Evolutionary conservation across 1,140 invertebrate genomes (phyloP).

Genomic region (Brachionus paranguensis): DNA sequence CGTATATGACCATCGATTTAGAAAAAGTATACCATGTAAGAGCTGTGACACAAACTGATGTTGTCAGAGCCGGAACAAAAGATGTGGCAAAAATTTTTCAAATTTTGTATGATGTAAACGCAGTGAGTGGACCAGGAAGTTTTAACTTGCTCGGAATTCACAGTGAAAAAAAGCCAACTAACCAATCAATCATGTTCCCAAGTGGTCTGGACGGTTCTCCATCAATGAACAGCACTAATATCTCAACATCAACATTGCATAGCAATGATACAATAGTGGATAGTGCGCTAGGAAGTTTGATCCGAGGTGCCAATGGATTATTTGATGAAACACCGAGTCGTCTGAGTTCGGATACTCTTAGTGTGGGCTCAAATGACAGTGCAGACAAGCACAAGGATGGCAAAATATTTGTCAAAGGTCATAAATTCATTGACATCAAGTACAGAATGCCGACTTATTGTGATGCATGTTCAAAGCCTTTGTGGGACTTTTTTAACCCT

Average conservation of each 20-base stretch:
- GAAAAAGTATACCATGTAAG: conserved; percentile 98
- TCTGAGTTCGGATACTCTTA: conserved; percentile 13
- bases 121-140: conserved; percentile 39
- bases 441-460: conserved; percentile 97
- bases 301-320: not conserved
- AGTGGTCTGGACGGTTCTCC: conserved; percentile 2
- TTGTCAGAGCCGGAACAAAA: conserved; percentile 92
- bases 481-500: conserved; percentile 93
- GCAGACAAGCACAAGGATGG: conserved; percentile 36
- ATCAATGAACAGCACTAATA: conserved; percentile 19
- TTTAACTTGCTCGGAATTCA: not conserved
- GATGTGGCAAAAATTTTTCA: conserved; percentile 94
- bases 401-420: conserved; percentile 59
- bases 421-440: conserved; percentile 89
- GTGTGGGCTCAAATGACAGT: conserved; percentile 38
- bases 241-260: conserved; percentile 2
- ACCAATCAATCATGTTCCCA: conserved; percentile 12
- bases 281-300: not conserved
- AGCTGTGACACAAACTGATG: conserved; percentile 94
- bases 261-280: conserved; percentile 15
- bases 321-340: conserved; percentile 2
- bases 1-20: conserved; percentile 85
- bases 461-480: conserved; percentile 88
- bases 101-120: conserved; percentile 55
- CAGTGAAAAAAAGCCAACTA: not conserved